Evolutionary conservation across 2,797 vertebrate genomes (phyloP).

Genomic region (Rhabdomys pumilio): DNA sequence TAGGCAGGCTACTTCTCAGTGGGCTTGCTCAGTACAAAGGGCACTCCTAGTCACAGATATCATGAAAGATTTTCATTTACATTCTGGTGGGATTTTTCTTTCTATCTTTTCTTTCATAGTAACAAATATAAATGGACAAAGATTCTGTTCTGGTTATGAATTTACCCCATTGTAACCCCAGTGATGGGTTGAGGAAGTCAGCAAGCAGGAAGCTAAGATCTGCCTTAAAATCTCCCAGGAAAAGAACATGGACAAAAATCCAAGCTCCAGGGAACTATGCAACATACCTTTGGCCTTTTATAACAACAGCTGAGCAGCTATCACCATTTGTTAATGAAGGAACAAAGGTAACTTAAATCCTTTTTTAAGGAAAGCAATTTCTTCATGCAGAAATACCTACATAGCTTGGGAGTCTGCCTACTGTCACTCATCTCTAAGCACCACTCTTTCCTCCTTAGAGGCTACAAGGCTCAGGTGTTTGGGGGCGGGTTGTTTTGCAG

Average conservation of each 20-base stretch:
- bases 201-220: neutral
- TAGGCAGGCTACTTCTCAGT: neutral
- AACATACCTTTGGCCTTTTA: neutral
- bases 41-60: neutral
- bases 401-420: neutral
- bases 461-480: no score
- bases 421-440: neutral
- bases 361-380: neutral
- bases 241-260: neutral
- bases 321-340: neutral
- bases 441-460: neutral
- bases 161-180: neutral
- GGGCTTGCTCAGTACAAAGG: neutral
- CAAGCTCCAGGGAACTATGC: neutral
- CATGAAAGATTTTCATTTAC: neutral
- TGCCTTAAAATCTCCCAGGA: neutral
- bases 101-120: neutral
- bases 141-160: neutral
- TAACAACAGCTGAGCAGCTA: neutral
- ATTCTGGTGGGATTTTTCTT: neutral
- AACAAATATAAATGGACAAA: neutral
- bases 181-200: neutral
- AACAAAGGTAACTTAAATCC: constrained; percentile 8
- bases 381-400: no score
- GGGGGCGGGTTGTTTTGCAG: no score